A percentile compares a stretch with the other conserved stretches of the same genome.
phyloP scores from a whole-genome alignment of 1,140 invertebrate genomes.

The Helicoverpa armigera region DNA sequence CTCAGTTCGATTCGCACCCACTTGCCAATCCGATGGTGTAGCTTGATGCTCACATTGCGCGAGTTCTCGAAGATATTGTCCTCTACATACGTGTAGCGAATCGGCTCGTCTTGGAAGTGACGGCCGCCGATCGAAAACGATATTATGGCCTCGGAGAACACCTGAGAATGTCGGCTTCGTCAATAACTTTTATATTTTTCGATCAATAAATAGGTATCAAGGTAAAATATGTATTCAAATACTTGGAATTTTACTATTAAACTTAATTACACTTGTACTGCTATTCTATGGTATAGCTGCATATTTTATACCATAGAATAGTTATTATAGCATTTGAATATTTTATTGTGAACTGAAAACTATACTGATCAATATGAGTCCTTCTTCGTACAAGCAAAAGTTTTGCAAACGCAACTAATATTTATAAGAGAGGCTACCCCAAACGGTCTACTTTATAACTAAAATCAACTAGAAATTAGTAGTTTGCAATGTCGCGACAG shows the following conservation, averaged over 20 bases:
- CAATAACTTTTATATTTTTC: too few species aligned
- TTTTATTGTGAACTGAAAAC: background rate
- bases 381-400: background rate
- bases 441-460: constrained; percentile 4
- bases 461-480: constrained; percentile 10
- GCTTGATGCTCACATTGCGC: constrained; percentile 93
- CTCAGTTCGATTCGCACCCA: constrained; percentile 93
- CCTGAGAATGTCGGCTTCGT: constrained; percentile 78
- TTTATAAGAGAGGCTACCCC: background rate
- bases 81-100: constrained; percentile 91
- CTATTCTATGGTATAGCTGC: background rate
- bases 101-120: constrained; percentile 91
- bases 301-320: background rate
- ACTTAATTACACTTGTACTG: too few species aligned
- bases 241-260: too few species aligned
- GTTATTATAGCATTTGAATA: background rate
- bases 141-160: constrained; percentile 92
- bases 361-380: background rate
- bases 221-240: too few species aligned
- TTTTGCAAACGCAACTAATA: constrained; percentile 3
- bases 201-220: too few species aligned
- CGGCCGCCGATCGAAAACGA: constrained; percentile 94
- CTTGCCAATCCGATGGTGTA: constrained; percentile 93
- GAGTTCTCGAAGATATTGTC: constrained; percentile 94
- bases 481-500: constrained; percentile 32